These are phyloP conservation scores for Drosophila neoperkinsi DNA, from an alignment of 2,888 invertebrate genomes.

Conservation along the genomic window DNA sequence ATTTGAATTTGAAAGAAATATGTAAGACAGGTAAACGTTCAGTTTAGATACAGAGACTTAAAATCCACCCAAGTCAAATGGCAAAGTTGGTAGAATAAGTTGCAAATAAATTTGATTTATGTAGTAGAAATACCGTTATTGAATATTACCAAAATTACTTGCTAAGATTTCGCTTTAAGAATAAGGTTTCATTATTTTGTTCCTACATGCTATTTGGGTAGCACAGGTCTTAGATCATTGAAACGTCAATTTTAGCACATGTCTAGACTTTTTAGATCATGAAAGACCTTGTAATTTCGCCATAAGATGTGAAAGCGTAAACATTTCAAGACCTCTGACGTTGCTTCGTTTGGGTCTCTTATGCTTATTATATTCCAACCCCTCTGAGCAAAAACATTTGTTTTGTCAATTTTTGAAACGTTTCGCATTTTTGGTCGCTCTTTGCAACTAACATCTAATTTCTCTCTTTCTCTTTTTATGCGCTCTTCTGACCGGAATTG, in stretches of 20 bases:
- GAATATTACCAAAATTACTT: not conserved
- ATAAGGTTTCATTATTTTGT: not conserved
- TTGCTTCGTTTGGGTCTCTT: not conserved
- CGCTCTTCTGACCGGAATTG: slow-evolving; percentile 10
- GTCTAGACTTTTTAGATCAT: slow-evolving; percentile 1
- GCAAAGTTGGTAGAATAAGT: not conserved
- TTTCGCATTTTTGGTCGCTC: slow-evolving; percentile 10
- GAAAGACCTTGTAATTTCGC: slow-evolving; percentile 15
- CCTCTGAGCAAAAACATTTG: slow-evolving; percentile 23
- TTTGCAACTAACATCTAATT: slow-evolving; percentile 6
- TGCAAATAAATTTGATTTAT: not conserved
- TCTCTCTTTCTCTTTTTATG: slow-evolving; percentile 6
- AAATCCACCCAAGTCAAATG: not conserved
- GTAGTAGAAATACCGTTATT: not conserved
- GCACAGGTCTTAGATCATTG: not conserved
- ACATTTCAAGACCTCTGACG: slow-evolving; percentile 5
- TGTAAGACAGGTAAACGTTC: not conserved
- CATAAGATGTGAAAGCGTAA: slow-evolving; percentile 7
- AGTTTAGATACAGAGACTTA: not conserved
- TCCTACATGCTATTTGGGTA: too few species aligned
- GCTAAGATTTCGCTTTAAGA: not conserved
- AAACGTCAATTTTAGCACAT: not conserved
- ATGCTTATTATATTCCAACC: slow-evolving; percentile 9
- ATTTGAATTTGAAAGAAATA: not conserved
- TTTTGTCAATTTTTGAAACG: slow-evolving; percentile 60